Base-by-base conservation (phyloP, 1,140 invertebrate species). In the Steinernema khuongi region DNA sequence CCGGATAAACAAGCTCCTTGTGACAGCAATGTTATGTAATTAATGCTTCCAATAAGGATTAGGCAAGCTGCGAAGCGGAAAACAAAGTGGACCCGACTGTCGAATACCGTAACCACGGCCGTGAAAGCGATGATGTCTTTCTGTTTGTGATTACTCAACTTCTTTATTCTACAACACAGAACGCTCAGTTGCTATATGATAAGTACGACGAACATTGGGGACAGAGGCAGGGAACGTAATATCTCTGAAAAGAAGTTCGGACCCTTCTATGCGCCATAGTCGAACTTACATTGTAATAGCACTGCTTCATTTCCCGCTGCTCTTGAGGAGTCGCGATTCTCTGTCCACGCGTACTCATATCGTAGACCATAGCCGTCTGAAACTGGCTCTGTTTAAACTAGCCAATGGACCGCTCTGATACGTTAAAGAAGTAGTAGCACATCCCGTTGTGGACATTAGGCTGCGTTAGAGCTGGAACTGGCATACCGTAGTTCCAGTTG, bases 401-500 rank as follows among this genome's bases (percentile, higher is more conserved):
- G 11, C 4, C 7, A 22, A 14, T 60, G 14, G 50, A 17, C 50
- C 19, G n/a, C n/a, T n/a, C n/a, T n/a, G n/a, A n/a, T 22, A 60
- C 50, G 11, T 11, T 26, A 22, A 60, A 60, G 50, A 60, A 60
- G 22, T 60, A 60, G 19, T 60, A 60, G 50, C 50, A 60, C 4
- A n/a, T 60, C 26, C 7, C 50, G 50, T 60, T 60, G 50, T 60
- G 14, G 14, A 60, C 50, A 22, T 60, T 17, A 22, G 50, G 11
- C 19, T 60, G 50, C 14, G 14, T 60, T 14, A 60, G 22, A 4
- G 50, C 4, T 22, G 50, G 50, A 60, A 22, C 19, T 4, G 50
- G 50, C 50, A 60, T 60, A 14, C 22, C 22, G 50, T 60, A 60
- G 50, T 60, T 60, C 50, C 50, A 60, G 22, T 60, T 60, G 50